Base-by-base conservation (phyloP, 2,888 invertebrate species). In the Deilephila porcellus region DNA sequence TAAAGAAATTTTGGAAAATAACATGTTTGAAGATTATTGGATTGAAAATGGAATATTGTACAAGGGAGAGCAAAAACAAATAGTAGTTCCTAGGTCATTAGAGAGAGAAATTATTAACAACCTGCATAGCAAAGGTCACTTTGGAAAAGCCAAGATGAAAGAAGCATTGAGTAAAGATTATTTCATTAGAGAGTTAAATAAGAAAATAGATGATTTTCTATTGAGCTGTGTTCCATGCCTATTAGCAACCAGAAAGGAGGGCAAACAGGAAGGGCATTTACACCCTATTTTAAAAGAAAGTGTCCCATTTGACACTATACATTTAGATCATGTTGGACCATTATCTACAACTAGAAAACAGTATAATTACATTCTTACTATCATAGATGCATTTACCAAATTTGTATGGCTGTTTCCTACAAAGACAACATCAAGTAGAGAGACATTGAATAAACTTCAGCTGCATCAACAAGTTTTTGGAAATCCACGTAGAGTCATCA, bases 271-370 rank as follows among this genome's bases (percentile, higher is more conserved):
- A 53, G 78, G 79, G 17, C 77, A 72, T 7, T 8, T 78, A 2
- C 7, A 73, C 29, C 78, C 82, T 0, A 86, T 90, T 4, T 79
- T 83, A 0, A 89, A 90, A 62, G 84, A 78, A 14, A 80, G 78
- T 4, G 63, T 71, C 1, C 89, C 88, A 0, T 64, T 89, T 2
- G 71, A 85, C 45, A 88, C 86, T 0, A 76, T 83, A 7, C 86
- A 89, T 71, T 59, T 84, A 0, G 89, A 90, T 67, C 90, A 88
- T 71, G 62, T 91, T 0, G 88, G 88, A 14, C 88, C 87, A 0
- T 53, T 87, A 17, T 77, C 82, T 0, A 79, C 81, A 4, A 88
- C 87, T 0, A 78, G 78, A 1, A 88, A 86, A 73, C 71, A 74
- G 19, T 88, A 88, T 63, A 86, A 86, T 63, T 77, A 89, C 53